phyloP scores from a whole-genome alignment of 1,140 invertebrate species.

The Scylla paramamosain region DNA sequence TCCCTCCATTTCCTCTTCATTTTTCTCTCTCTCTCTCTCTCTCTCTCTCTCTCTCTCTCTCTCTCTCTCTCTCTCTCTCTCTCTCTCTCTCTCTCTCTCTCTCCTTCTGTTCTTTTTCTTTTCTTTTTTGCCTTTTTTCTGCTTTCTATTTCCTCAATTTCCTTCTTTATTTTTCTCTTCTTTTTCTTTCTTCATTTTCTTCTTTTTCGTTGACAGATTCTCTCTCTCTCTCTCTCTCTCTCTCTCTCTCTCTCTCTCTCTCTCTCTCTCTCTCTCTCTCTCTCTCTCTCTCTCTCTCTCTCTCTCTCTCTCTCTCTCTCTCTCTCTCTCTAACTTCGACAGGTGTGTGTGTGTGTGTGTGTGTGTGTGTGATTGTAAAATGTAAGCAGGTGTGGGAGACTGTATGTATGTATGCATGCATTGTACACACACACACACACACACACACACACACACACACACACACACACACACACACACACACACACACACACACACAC shows the following conservation, averaged over 20 bases:
- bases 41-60: neutral
- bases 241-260: too few species aligned
- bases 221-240: too few species aligned
- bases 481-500: slow-evolving; percentile 26
- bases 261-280: too few species aligned
- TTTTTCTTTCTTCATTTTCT: neutral
- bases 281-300: too few species aligned
- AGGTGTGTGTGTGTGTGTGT: slow-evolving; percentile 31
- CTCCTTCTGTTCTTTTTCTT: neutral
- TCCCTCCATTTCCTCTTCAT: neutral
- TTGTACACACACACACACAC: slow-evolving; percentile 21
- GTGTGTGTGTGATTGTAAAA: slow-evolving; percentile 28
- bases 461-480: neutral
- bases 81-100: too few species aligned
- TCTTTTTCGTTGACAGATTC: neutral
- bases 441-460: neutral
- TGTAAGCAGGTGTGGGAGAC: neutral
- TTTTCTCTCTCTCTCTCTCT: too few species aligned
- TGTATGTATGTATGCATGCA: slow-evolving; percentile 25
- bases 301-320: too few species aligned
- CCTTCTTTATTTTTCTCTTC: neutral
- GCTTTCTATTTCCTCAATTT: too few species aligned
- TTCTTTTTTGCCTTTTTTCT: neutral
- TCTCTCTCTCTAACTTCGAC: neutral
- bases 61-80: too few species aligned